Conservation (phyloP, 2,797 vertebrate genomes). For the Podargus strigoides region DNA sequence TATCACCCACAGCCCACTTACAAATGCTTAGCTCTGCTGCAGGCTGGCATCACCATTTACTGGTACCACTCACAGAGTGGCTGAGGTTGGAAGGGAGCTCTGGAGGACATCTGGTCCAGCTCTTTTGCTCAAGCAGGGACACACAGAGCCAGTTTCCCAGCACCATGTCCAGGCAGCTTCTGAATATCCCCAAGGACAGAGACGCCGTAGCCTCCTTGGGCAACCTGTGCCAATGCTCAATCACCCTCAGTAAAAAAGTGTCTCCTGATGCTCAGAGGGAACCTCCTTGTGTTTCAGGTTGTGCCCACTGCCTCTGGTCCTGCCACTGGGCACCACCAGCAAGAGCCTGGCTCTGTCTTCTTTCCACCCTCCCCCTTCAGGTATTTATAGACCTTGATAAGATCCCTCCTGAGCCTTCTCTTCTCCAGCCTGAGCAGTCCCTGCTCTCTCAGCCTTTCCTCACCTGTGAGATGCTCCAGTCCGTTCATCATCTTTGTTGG, state of each 20-base stretch:
- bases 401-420: not conserved
- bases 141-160: not conserved
- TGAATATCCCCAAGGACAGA: not conserved
- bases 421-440: not conserved
- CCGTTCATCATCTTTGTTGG: accelerated
- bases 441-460: not conserved
- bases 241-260: not conserved
- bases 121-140: not conserved
- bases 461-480: not conserved
- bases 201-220: not conserved
- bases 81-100: not conserved
- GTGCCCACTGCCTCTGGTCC: accelerated
- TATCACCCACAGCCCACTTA: not conserved
- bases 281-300: not conserved
- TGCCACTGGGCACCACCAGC: not conserved
- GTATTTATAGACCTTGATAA: not conserved
- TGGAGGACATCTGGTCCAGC: not conserved
- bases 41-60: not conserved
- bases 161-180: not conserved
- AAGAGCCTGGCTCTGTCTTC: not conserved
- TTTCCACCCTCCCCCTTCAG: not conserved
- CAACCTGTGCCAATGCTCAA: not conserved
- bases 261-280: not conserved
- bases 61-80: not conserved
- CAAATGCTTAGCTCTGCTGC: not conserved